Evolutionary conservation across 2,888 invertebrate genomes (phyloP), one percentile per base, ranked within the genome.

Genomic region (Erebia palarica): DNA sequence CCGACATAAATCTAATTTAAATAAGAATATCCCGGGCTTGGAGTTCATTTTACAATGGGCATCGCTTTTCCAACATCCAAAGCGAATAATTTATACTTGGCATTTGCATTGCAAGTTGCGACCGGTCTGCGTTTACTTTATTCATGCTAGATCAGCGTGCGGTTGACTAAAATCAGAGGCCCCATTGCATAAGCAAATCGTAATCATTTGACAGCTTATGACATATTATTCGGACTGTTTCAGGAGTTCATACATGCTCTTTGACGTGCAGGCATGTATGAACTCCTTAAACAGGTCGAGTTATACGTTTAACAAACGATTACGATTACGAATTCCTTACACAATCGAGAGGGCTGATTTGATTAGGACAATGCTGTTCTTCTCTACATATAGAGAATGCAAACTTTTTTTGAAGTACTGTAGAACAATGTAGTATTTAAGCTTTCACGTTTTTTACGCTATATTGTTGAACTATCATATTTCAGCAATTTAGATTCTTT

Each of bases 1-100:
- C 55, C 58, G 69, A 65, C 59, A 59, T 65, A 69, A 70, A 61
- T 21, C 61, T 51, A 71, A 51, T 72, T 72, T 42, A 65, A 65
- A 71, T 68, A 68, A 57, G 47, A 67, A 65, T 59, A 61, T 27
- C 65, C 57, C 55, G 59, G 44, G 59, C 51, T n/a, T n/a, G 27
- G 10, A 42, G 59, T 47, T 11, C 65, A 68, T 47, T 55, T 18
- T 69, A 65, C 9, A 57, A 61, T 65, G 72, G 68, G 18, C 49
- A 21, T 18, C 36, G 65, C 65, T 18, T 65, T 65, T 42, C 44
- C 4, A 44, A 57, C 55, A 21, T 14, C 10, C 14, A 18, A 16
- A 16, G 53, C n/a, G 42, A 49, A 51, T 64, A 21, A 27, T 64
- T 14, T 16, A 44, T 60, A 63, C 63, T 47, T 63, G 63, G 49